phyloP scores from a whole-genome alignment of 2,888 invertebrate species.

The Spatulosminthurus flaviceps region DNA sequence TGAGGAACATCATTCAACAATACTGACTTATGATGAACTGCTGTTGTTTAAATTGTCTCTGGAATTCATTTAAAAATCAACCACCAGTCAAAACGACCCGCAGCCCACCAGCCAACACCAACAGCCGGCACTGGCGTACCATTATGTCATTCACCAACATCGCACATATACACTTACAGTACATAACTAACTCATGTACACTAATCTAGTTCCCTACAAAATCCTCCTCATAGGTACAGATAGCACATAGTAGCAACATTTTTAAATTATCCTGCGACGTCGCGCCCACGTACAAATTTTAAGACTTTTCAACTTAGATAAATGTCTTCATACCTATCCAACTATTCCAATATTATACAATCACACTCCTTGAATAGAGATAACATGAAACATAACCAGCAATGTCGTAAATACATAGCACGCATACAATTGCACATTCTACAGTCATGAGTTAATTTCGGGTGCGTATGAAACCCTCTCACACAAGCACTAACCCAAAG shows the following conservation, averaged over 20 bases:
- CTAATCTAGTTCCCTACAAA: too few relatives aligned
- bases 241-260: not conserved
- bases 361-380: not conserved
- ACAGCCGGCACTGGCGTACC: not conserved
- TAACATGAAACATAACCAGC: not conserved
- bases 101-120: not conserved
- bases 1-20: conserved; percentile 26
- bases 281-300: too few relatives aligned
- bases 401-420: not conserved
- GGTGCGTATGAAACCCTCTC: conserved; percentile 8
- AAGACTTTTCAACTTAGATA: not conserved
- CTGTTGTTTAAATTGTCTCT: conserved; percentile 33
- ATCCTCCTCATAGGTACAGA: too few relatives aligned
- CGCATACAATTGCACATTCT: not conserved
- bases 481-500: not conserved
- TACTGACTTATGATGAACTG: conserved; percentile 15
- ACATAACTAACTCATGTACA: too few relatives aligned
- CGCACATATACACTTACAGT: too few relatives aligned
- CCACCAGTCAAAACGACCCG: conserved; percentile 7
- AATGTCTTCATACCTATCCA: too few relatives aligned
- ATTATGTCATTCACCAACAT: too few relatives aligned
- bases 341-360: too few relatives aligned
- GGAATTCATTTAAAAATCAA: conserved; percentile 16
- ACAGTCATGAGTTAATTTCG: conserved; percentile 17
- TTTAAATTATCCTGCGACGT: too few relatives aligned